Evolutionary conservation across 2,888 invertebrate species (phyloP), one percentile per base, ranked within the genome.

Genomic region (Drosophila tripunctata): DNA sequence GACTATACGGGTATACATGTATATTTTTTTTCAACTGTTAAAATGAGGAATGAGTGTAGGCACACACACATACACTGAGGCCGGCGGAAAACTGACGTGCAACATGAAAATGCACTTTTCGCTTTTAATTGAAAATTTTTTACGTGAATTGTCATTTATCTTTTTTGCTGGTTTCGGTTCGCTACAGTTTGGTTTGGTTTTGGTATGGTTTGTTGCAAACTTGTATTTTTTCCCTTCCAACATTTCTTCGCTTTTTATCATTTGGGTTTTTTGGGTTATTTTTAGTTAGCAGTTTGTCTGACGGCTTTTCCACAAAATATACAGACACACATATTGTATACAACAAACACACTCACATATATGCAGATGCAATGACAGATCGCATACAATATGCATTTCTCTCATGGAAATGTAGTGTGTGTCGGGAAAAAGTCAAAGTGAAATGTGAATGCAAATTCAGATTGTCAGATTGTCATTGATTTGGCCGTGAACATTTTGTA

Each of bases 21-120:
- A 10, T 27, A 10, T 10, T 10, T 10, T 52, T 58, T 65, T 63
- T 72, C 15, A 64, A 74, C 56, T 64, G 56, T 35, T 30, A 45
- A 15, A 14, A 33, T 50, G 56, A 50, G 51, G 54, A 48, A 38
- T 43, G 58, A 47, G 57, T 54, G 58, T 54, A 43, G 33, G 12
- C 36, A 15, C 54, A 52, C 40, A 50, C 55, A 27, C 27, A 27
- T 10, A 27, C 27, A 27, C 33, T 47, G 61, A 62, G 58, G 50
- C 47, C 55, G 56, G 56, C 55, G 14, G 63, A 55, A 51, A 67
- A 76, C 69, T 85, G 88, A 85, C 83, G 74, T 83, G 70, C 78
- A 75, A 86, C 86, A 86, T 86, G 86, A 84, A 88, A 88, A 86
- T 88, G 88, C 88, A 86, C 88, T 86, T 88, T 86, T 77, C 80